Conservation (phyloP, 2,888 invertebrate genomes). For the Nomada flava region DNA sequence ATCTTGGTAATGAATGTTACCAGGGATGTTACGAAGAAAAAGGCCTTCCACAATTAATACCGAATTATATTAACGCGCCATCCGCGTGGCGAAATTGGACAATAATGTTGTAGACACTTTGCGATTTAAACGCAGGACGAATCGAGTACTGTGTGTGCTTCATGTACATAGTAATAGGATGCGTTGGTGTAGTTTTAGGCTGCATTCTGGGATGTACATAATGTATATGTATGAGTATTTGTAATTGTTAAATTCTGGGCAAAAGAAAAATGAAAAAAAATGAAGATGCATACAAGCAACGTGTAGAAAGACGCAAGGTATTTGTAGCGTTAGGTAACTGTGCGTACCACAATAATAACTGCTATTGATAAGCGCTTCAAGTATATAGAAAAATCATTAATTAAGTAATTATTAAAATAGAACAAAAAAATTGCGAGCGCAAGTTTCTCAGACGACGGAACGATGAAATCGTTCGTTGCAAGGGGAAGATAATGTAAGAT, state of each 20-base stretch:
- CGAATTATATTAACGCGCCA: conserved; percentile 62
- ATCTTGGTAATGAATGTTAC: background rate
- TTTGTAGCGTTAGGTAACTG: conserved; percentile 36
- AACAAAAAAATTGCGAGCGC: background rate
- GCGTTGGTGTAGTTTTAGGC: conserved; percentile 48
- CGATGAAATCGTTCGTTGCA: conserved; percentile 58
- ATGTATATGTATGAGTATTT: conserved; percentile 80
- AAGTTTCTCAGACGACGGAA: conserved; percentile 34
- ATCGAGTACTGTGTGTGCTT: conserved; percentile 50
- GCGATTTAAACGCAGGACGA: conserved; percentile 20
- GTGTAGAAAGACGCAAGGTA: conserved; percentile 15
- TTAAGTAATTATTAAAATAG: background rate
- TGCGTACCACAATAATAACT: conserved; percentile 43
- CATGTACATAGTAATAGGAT: conserved; percentile 58
- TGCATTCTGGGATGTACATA: conserved; percentile 74
- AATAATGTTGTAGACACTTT: conserved; percentile 72
- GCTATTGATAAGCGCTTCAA: conserved; percentile 20
- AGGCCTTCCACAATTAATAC: conserved; percentile 63
- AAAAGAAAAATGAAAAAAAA: background rate
- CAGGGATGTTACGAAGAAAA: conserved; percentile 29
- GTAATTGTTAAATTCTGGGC: conserved; percentile 62
- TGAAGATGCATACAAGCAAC: conserved; percentile 20
- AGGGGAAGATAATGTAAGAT: conserved; percentile 75
- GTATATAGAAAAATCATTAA: background rate
- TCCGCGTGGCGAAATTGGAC: conserved; percentile 70